phyloP scores from a whole-genome alignment of 2,888 invertebrate genomes.

The Scaptomyza polygonia region DNA sequence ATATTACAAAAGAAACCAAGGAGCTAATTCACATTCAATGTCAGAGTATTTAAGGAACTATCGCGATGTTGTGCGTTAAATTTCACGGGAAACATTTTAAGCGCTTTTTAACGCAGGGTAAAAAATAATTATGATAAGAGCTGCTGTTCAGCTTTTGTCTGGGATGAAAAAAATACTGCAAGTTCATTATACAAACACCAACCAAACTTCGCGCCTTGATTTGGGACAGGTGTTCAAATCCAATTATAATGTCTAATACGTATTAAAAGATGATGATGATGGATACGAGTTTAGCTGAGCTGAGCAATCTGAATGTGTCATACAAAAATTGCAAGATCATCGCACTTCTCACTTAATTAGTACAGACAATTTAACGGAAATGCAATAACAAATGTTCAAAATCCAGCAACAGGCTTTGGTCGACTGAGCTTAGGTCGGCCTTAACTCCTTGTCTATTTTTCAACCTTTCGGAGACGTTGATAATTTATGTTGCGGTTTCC shows the following conservation, averaged over 20 bases:
- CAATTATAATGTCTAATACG: constrained; percentile 73
- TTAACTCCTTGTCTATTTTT: constrained; percentile 65
- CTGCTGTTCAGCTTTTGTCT: constrained; percentile 51
- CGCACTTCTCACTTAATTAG: constrained; percentile 78
- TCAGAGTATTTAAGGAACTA: constrained; percentile 3
- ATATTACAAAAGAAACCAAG: no score
- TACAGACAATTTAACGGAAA: constrained; percentile 79
- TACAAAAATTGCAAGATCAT: constrained; percentile 75
- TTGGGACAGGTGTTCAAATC: constrained; percentile 74
- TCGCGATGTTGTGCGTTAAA: constrained; percentile 74
- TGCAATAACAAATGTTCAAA: constrained; percentile 72
- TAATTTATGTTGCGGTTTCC: constrained; percentile 55
- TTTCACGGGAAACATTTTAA: constrained; percentile 69
- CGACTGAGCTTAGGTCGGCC: constrained; percentile 22
- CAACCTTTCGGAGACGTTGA: constrained; percentile 21
- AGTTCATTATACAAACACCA: constrained; percentile 80
- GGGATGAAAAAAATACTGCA: constrained; percentile 68
- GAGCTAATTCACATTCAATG: no score
- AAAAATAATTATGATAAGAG: constrained; percentile 47
- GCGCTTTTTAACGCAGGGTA: constrained; percentile 20
- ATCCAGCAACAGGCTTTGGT: constrained; percentile 44
- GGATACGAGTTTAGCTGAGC: constrained; percentile 25
- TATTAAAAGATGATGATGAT: constrained; percentile 58
- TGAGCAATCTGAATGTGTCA: constrained; percentile 39
- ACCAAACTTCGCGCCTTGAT: constrained; percentile 61